Base-by-base conservation (phyloP, 30 jellyfish, hydroid and myxozoan species). In the Hydractinia symbiolongicarpus region DNA sequence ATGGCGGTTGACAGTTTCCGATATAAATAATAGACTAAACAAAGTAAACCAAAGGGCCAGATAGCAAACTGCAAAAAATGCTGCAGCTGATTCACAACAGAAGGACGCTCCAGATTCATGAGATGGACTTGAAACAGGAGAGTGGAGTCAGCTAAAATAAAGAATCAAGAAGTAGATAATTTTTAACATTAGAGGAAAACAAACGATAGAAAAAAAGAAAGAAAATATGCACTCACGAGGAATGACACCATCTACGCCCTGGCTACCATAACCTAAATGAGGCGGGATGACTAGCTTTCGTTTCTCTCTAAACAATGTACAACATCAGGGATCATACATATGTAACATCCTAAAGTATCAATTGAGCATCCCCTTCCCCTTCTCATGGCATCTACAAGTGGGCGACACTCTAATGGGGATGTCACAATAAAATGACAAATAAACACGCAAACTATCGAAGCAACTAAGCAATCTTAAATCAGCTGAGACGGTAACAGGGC, bases 271-370 rank as follows among this genome's bases (percentile, higher is more conserved):
- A 5, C 90, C 97, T 13, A 90, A 81, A 53, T 78, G 86, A 4
- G 97, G 97, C 5, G 97, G 97, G 50, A 90, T 82, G 55, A 90
- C 61, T 66, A 90, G 72, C 83, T 90, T 90, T 64, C 97, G 67
- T 77, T 88, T 81, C 56, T 90, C 97, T 74, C 97, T 90, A 58
- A 57, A 67, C 61, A 9, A 54, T 0, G 15, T 58, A 11, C 2
- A 58, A 58, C 1, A 58, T 58, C 1, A 58, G 15, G 19, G 19
- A 0, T 58, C 44, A 30, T 30, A 30, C 44, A 30, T 30, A 30
- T 30, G 44, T 30, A 30, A 30, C 44, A 30, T 30, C 44, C 44
- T 30, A 30, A 30, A 30, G 44, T 30, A 30, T 30, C 44, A 30
- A 30, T 30, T 30, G 44, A 30, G 44, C 44, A 30, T 30, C 44